Base-by-base conservation (phyloP, 2,888 invertebrate genomes). In the Alentia gelatinosa region DNA sequence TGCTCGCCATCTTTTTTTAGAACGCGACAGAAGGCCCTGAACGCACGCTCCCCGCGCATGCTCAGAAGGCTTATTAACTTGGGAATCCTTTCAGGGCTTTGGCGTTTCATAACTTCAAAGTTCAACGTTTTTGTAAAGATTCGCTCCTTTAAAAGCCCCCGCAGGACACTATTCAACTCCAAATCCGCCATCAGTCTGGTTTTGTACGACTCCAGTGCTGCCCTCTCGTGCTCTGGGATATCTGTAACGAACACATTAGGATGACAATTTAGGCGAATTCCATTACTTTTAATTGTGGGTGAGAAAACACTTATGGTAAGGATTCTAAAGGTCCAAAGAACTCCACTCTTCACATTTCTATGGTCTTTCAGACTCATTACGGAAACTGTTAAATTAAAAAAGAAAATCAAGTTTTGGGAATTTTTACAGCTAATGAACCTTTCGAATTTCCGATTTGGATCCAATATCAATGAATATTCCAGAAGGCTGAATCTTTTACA, bases 71-170 rank as follows among this genome's bases (percentile, higher is more conserved):
- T 91, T 37, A 93, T 89, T 33, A 93, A 84, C 39, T 91, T 91
- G 5, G 68, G 40, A 23, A 93, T 91, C 7, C 93, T 47, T 50
- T 92, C 92, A 1, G 89, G 35, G n/a, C 68, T 68, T 1, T 92
- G 86, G 26, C 90, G 92, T 63, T 93, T 93, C 93, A 92, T 92
- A 23, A 93, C 93, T 83, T 93, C 93, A 74, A 93, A 93, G 90
- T 91, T 91, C 12, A 93, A 79, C 3, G 93, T 93, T 63, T 91
- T 93, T 4, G 93, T 93, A 84, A 93, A 91, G 23, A 93, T 56
- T 30, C 86, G 50, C 37, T 91, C 91, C 42, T 91, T 90, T 30
- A 91, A 74, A 12, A 93, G 90, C 23, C 92, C 92, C 33, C 93
- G 75, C 3, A 93, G 91, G 33, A 92, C 91, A 63, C 92, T 92